Conservation (phyloP, 2,797 vertebrate genomes). For the Sebastiscus albofasciatus region DNA sequence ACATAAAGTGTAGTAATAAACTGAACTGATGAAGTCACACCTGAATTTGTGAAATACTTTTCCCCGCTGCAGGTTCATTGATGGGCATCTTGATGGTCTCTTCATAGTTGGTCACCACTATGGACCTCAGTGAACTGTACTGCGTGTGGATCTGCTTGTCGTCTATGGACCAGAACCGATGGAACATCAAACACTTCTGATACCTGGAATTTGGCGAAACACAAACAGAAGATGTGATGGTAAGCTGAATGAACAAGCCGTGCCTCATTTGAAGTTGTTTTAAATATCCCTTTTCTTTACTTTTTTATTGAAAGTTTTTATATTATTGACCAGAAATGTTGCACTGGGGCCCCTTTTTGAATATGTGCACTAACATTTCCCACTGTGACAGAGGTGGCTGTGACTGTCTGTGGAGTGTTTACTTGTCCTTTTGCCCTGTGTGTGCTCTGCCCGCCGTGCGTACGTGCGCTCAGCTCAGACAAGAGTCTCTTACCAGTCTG, state of each 20-base stretch:
- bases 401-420: slow-evolving; percentile 22
- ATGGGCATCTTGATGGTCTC: slow-evolving; percentile 91
- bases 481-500: slow-evolving; percentile 83
- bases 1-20: background rate
- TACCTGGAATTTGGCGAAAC: slow-evolving; percentile 77
- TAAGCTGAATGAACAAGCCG: background rate
- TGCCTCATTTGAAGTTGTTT: background rate
- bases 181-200: slow-evolving; percentile 87
- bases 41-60: slow-evolving; percentile 88
- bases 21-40: slow-evolving; percentile 55
- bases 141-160: slow-evolving; percentile 88
- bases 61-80: slow-evolving; percentile 86
- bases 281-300: background rate
- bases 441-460: slow-evolving; percentile 28
- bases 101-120: slow-evolving; percentile 88
- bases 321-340: background rate
- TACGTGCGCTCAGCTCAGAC: slow-evolving; percentile 53
- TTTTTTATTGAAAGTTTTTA: background rate
- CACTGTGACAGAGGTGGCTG: background rate
- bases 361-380: background rate
- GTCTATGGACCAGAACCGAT: slow-evolving; percentile 90
- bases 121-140: slow-evolving; percentile 86
- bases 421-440: slow-evolving; percentile 56
- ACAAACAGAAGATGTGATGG: background rate
- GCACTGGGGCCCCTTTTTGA: background rate